Conservation (phyloP, 2,888 invertebrate species). For the Drosophila demipolita region DNA sequence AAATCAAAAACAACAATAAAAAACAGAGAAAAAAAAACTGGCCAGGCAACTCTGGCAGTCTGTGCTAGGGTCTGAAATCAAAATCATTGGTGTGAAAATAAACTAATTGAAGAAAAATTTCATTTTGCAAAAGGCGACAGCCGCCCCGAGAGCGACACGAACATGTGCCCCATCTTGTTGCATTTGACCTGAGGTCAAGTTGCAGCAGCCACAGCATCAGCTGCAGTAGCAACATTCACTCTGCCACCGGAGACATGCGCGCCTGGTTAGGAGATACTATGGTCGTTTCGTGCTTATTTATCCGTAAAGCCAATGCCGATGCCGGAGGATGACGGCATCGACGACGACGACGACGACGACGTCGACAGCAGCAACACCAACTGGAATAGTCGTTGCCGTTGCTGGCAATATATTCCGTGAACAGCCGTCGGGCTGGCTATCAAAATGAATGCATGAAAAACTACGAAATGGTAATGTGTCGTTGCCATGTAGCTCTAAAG, state of each 20-base stretch:
- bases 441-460: conserved; percentile 77
- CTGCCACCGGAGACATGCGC: conserved; percentile 42
- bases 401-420: conserved; percentile 57
- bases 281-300: conserved; percentile 59
- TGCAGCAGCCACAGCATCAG: conserved; percentile 39
- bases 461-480: conserved; percentile 74
- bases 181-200: conserved; percentile 77
- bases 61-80: conserved; percentile 65
- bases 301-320: conserved; percentile 58
- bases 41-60: conserved; percentile 11
- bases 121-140: conserved; percentile 57
- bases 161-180: conserved; percentile 65
- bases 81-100: conserved; percentile 80
- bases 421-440: conserved; percentile 60
- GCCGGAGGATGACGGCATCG: conserved; percentile 8
- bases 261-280: conserved; percentile 28
- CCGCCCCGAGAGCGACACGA: conserved; percentile 9
- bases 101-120: conserved; percentile 81
- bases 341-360: neutral
- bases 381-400: conserved; percentile 6
- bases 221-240: conserved; percentile 20
- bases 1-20: conserved; percentile 15
- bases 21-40: conserved; percentile 29
- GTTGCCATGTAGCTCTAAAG: conserved; percentile 56
- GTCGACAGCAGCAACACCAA: neutral